Evolutionary conservation across 2,113 vertebrate species (phyloP).

Genomic region (Coreoperca whiteheadi): DNA sequence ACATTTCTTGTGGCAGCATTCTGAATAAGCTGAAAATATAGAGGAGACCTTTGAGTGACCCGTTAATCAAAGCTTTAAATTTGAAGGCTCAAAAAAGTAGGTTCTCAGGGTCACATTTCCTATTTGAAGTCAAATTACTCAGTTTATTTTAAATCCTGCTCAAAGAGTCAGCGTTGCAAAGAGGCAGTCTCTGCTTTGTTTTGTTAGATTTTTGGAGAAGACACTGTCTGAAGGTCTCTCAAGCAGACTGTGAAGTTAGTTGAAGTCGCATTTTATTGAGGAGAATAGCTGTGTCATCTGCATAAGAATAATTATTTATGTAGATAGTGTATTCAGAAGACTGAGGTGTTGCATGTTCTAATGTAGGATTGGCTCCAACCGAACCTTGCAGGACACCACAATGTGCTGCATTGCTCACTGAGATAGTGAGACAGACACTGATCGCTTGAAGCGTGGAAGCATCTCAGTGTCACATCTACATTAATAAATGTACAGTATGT

Average conservation of each 20-base stretch:
- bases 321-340: background rate
- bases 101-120: background rate
- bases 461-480: background rate
- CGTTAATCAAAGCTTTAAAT: background rate
- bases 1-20: background rate
- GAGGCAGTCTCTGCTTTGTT: background rate
- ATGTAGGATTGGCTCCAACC: background rate
- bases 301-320: background rate
- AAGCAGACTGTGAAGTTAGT: background rate
- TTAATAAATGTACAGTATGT: background rate
- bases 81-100: background rate
- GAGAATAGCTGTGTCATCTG: background rate
- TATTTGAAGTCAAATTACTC: background rate
- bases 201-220: background rate
- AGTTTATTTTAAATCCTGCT: background rate
- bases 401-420: background rate
- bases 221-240: background rate
- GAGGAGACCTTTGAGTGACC: background rate
- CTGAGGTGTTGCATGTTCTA: background rate
- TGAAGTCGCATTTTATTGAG: background rate
- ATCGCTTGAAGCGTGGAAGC: background rate
- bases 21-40: background rate
- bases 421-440: background rate
- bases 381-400: background rate
- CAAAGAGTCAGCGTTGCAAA: background rate